Percentiles rank a stretch among this genome's conserved stretches.
Evolutionary conservation across 2,888 invertebrate species (phyloP).

Genomic region (Xiphydria camelus): DNA sequence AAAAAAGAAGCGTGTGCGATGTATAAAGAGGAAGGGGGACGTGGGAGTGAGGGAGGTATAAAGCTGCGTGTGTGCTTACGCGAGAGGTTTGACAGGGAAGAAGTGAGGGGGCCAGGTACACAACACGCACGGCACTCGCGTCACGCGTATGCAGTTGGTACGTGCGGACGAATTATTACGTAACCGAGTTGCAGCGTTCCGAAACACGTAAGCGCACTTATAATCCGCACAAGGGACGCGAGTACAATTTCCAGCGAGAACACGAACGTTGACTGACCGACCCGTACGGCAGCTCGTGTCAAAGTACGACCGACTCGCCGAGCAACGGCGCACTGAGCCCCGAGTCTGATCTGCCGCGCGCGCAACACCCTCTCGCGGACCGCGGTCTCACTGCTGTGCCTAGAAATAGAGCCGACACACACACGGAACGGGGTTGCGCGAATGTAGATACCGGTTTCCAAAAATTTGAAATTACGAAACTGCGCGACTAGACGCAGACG

Average conservation of each 20-base stretch:
- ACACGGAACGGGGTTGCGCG: no score
- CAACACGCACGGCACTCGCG: constrained; percentile 23
- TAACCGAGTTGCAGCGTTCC: constrained; percentile 33
- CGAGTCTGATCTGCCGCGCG: constrained; percentile 49
- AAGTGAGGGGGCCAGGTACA: constrained; percentile 13
- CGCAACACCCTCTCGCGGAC: constrained; percentile 20
- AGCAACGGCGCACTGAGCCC: constrained; percentile 38
- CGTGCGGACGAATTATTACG: constrained; percentile 32
- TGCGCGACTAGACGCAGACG: no score
- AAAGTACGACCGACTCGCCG: constrained; percentile 13
- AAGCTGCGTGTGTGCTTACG: no score
- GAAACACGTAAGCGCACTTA: constrained; percentile 7
- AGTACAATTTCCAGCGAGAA: no score
- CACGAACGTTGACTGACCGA: neutral
- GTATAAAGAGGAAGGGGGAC: constrained; percentile 4
- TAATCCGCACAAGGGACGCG: no score
- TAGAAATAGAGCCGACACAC: no score
- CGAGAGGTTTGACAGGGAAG: neutral
- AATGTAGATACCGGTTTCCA: no score
- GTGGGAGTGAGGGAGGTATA: neutral
- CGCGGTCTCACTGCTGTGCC: constrained; percentile 17
- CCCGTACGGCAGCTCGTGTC: neutral
- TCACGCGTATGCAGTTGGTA: constrained; percentile 26
- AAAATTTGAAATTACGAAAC: no score
- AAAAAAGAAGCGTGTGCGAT: constrained; percentile 16